Evolutionary conservation across 2,888 invertebrate genomes (phyloP).

Genomic region (Vesta saturnalis): DNA sequence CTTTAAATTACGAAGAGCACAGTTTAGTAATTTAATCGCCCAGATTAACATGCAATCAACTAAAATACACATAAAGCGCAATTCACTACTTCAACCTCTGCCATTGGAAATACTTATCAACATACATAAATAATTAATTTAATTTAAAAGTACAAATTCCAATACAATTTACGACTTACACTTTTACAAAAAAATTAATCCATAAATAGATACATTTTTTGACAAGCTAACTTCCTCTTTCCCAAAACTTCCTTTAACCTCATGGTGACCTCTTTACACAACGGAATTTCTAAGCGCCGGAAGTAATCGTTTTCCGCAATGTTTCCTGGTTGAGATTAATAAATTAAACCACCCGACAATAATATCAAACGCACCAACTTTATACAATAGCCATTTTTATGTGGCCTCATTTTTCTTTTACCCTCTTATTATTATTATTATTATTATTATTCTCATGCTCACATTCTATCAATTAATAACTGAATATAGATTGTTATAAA

Average conservation of each 20-base stretch:
- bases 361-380: slow-evolving; percentile 34
- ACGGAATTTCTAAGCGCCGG: slow-evolving; percentile 40
- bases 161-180: not conserved
- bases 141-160: not conserved
- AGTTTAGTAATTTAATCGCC: not conserved
- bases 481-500: slow-evolving; percentile 12
- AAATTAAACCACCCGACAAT: slow-evolving; percentile 38
- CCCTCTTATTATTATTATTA: no score
- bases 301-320: slow-evolving; percentile 41
- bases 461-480: slow-evolving; percentile 14
- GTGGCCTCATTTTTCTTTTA: not conserved
- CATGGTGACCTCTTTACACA: slow-evolving; percentile 37
- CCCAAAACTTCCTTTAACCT: slow-evolving; percentile 38
- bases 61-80: not conserved
- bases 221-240: slow-evolving; percentile 30
- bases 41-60: not conserved
- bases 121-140: not conserved
- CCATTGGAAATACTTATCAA: not conserved
- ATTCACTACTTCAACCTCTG: not conserved
- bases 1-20: not conserved
- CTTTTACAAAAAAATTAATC: not conserved
- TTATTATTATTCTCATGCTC: no score
- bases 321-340: slow-evolving; percentile 41
- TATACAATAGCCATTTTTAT: slow-evolving; percentile 15
- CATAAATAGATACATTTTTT: slow-evolving; percentile 32